Base-by-base conservation (phyloP, 2,888 invertebrate genomes). In the Chymomyza caudatula region DNA sequence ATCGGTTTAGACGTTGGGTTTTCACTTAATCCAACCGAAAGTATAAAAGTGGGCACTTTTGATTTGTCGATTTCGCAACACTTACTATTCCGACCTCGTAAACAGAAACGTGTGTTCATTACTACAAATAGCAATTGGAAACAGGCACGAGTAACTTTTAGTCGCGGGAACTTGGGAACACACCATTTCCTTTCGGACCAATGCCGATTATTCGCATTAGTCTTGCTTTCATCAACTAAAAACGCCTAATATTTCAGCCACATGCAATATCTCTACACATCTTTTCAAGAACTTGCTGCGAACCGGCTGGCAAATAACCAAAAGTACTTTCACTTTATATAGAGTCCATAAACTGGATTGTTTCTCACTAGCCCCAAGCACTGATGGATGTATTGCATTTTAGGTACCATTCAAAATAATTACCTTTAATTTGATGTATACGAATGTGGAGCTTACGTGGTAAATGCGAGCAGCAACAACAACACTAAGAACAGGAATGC, bases 361-460 rank as follows among this genome's bases (percentile, higher is more conserved):
- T 19, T 47, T 47, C 47, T 15, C 29, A 29, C 0, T 8, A 29
- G 29, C 29, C 11, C 11, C 11, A 8, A 29, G 29, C 25, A 47
- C 55, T 73, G 76, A 72, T 76, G 67, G 68, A 77, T 72, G 72
- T 57, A 62, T 69, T 71, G 76, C 65, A 72, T 71, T 72, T 73
- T 60, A 65, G 29, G 49, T 66, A 68, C 60, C 69, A 65, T 71
- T 67, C 52, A 55, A 65, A 71, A 77, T 84, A 86, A 84, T 84
- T 84, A 71, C 72, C 74, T 83, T 77, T 86, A 84, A 86, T 84
- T 84, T 76, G 79, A 73, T 64, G 69, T 71, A 67, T 82, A 85
- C 73, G 79, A 77, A 78, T 77, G 77, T 67, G 60, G 64, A 67
- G 76, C 67, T 55, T 25, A 23, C 22, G 44, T 60, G 37, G 43